Evolutionary conservation across 2,888 invertebrate species (phyloP), one percentile per base, ranked within the genome.

Genomic region (Melinaea marsaeus): DNA sequence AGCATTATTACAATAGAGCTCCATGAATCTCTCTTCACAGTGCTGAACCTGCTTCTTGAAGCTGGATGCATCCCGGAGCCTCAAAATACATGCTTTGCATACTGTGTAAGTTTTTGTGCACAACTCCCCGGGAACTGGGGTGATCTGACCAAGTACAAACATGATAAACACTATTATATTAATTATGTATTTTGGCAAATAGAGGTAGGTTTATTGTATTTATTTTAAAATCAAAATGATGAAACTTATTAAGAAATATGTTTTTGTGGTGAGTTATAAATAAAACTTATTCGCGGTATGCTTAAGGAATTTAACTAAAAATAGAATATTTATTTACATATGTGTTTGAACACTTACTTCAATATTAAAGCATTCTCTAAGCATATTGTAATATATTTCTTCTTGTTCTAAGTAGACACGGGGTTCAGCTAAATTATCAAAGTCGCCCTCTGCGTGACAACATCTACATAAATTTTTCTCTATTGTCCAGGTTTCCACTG

Each of bases 401-500:
- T 74, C 72, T 33, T 74, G 59, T 0, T 73, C 79, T n/a, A 68
- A 67, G 51, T 70, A 67, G 13, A 46, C 60, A 42, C 70, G 74
- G 1, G 80, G 74, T 35, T 78, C 78, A 3, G 78, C 72, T 59
- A 89, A 75, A 67, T 79, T 81, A 62, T 75, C 78, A 68, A 82
- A 86, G 11, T 72, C 64, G 9, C 88, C 88, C 65, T 86, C 84
- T 4, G 79, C 74, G 60, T 84, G 86, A 75, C 88, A 89, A 69
- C 88, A 88, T 6, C 88, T 79, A 69, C 88, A 89, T 60, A 88
- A 73, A 67, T 83, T 79, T 13, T 78, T 80, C 55, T 84, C 85
- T 13, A 85, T 57, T 67, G 78, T 80, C 78, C 80, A 84, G 46
- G 57, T 65, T 68, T 75, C 72, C n/a, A 70, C 61, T 62, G 83